Evolutionary conservation across 2,113 vertebrate genomes (phyloP), one percentile per base, ranked within the genome.

Genomic region (Clinocottus analis): DNA sequence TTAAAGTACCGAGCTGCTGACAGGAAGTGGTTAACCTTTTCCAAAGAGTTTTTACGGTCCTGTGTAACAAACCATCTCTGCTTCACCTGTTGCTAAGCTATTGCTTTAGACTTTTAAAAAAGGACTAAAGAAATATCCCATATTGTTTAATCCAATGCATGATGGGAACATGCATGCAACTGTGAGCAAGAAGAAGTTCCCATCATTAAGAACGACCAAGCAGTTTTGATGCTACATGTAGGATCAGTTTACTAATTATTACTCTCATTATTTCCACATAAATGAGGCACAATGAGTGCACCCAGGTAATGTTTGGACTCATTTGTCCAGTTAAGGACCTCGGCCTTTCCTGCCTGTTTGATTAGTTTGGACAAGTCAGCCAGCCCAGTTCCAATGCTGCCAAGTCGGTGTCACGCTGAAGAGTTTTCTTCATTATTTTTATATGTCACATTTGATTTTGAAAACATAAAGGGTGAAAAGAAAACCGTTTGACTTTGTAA

Each of bases 371-470:
- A 90, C 86, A 84, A 53, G 77, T 16, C 73, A 33, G 55, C 14
- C 27, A 11, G 72, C 64, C 72, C 2, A 19, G 62, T 5, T 31
- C n/a, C n/a, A n/a, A n/a, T 1, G 41, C 70, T 61, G 70, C 77
- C 72, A 33, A 60, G 23, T 31, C 70, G 25, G 43, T 68, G 61
- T 72, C 69, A 62, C 53, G 12, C 73, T 51, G 21, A 33, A 67
- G 67, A 9, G 17, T 47, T 77, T 67, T 49, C 64, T 85, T 79
- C 60, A 80, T 79, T 74, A 74, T 82, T 87, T 84, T 75, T 25
- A 43, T 75, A 75, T 69, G 83, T 86, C 88, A 84, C 43, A 43
- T 83, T n/a, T 39, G 37, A 90, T 88, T 84, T 84, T 5, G 25
- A 60, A 7, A 1, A 3, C 35, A 68, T 61, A 84, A 83, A 72